These are phyloP conservation scores for Sitodiplosis mosellana DNA, from an alignment of 1,140 invertebrate genomes.

Conservation along the genomic window DNA sequence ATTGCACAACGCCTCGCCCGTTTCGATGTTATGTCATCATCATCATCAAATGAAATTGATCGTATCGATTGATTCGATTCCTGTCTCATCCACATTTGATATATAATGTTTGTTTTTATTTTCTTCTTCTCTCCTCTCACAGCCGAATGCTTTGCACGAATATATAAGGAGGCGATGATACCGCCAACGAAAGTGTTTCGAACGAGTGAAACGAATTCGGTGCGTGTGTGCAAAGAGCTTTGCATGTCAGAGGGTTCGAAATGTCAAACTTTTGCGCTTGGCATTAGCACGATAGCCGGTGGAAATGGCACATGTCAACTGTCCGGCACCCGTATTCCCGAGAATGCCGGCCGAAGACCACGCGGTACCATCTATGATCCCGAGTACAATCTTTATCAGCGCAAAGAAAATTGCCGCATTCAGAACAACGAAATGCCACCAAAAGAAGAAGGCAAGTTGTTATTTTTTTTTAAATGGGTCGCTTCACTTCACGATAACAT, in stretches of 20 bases:
- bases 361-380: conserved; percentile 28
- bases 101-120: neutral
- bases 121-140: conserved; percentile 3
- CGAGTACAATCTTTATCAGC: conserved; percentile 41
- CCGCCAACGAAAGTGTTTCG: conserved; percentile 25
- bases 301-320: conserved; percentile 41
- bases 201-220: conserved; percentile 24
- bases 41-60: no score
- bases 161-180: conserved; percentile 24
- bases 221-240: conserved; percentile 23
- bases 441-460: no score
- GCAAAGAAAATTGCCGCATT: conserved; percentile 30
- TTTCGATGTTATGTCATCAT: no score
- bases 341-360: conserved; percentile 20
- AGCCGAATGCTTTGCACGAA: conserved; percentile 23
- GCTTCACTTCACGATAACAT: no score
- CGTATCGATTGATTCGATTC: no score
- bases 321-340: conserved; percentile 23
- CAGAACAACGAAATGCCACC: conserved; percentile 4
- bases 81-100: neutral
- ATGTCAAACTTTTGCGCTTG: conserved; percentile 24
- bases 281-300: conserved; percentile 19
- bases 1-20: no score
- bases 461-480: no score
- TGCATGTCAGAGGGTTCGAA: conserved; percentile 21